These are phyloP conservation scores for Callionymus lyra DNA, from an alignment of 2,113 vertebrate species.

Conservation along the genomic window DNA sequence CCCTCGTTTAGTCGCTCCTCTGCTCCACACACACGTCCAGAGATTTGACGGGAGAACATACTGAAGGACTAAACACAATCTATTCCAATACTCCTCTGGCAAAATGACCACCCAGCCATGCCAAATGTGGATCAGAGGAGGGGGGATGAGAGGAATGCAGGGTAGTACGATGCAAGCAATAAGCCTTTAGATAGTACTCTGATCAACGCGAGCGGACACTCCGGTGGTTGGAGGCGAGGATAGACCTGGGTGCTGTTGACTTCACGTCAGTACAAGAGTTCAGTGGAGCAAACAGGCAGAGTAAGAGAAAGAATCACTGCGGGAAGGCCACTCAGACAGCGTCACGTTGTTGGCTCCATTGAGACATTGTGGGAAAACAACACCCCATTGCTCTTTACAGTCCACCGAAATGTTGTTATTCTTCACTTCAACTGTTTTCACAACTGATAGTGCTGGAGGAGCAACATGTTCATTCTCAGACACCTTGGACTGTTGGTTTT, in stretches of 20 bases:
- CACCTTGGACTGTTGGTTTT: too few species aligned
- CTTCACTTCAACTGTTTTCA: too few species aligned
- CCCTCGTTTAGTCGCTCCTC: slow-evolving; percentile 27
- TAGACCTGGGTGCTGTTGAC: slow-evolving; percentile 9
- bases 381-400: too few species aligned
- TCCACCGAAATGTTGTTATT: too few species aligned
- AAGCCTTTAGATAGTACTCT: slow-evolving; percentile 35
- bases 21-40: slow-evolving; percentile 20
- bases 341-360: too few species aligned
- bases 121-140: slow-evolving; percentile 50
- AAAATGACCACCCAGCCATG: slow-evolving; percentile 46
- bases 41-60: slow-evolving; percentile 33
- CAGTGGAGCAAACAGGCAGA: too few species aligned
- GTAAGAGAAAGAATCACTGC: not conserved
- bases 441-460: too few species aligned
- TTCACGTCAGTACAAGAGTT: too few species aligned
- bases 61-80: slow-evolving; percentile 38
- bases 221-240: slow-evolving; percentile 16
- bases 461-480: too few species aligned
- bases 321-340: slow-evolving; percentile 1
- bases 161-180: slow-evolving; percentile 40
- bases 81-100: slow-evolving; percentile 46
- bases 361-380: too few species aligned
- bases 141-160: slow-evolving; percentile 39
- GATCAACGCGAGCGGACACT: slow-evolving; percentile 25